Percentiles rank a stretch among this genome's conserved stretches.
These are phyloP conservation scores for Epizoanthus rinbou DNA, from an alignment of 92 coral and sea anemone species.

Conservation along the genomic window DNA sequence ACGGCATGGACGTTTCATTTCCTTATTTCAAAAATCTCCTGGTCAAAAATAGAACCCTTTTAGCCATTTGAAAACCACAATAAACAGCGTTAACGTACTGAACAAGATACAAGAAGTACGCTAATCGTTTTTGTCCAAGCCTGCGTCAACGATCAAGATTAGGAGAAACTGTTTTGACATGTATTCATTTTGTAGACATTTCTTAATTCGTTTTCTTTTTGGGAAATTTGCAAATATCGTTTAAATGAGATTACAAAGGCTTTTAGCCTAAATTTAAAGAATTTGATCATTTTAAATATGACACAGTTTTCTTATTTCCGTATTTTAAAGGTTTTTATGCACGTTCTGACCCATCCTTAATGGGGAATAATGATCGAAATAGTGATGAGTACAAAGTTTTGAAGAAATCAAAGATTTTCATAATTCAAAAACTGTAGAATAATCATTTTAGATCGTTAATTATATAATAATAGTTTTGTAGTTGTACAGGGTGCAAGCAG, in stretches of 20 bases:
- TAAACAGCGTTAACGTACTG: neutral
- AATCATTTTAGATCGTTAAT: neutral
- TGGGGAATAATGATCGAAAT: neutral
- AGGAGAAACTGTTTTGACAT: neutral
- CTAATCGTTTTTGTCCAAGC: constrained; percentile 16
- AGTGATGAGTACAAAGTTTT: neutral
- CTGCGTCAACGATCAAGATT: neutral
- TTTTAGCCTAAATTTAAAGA: neutral
- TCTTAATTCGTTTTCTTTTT: constrained; percentile 11
- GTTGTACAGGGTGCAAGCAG: constrained; percentile 12
- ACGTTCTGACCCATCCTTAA: constrained; percentile 1
- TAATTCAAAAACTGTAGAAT: neutral
- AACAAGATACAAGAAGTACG: neutral
- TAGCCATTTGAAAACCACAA: constrained; percentile 33
- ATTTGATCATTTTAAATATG: constrained; percentile 23
- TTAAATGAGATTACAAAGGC: constrained; percentile 1
- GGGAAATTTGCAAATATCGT: neutral
- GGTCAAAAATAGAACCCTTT: constrained; percentile 12
- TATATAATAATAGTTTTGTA: neutral
- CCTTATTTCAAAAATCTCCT: constrained; percentile 30
- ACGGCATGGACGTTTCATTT: constrained; percentile 11
- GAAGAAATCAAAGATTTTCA: neutral
- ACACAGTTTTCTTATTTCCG: constrained; percentile 22
- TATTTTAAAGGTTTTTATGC: neutral
- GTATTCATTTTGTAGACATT: constrained; percentile 26